These are phyloP conservation scores for Neolamprologus variostigma DNA, from an alignment of 2,113 vertebrate species.

Conservation along the genomic window DNA sequence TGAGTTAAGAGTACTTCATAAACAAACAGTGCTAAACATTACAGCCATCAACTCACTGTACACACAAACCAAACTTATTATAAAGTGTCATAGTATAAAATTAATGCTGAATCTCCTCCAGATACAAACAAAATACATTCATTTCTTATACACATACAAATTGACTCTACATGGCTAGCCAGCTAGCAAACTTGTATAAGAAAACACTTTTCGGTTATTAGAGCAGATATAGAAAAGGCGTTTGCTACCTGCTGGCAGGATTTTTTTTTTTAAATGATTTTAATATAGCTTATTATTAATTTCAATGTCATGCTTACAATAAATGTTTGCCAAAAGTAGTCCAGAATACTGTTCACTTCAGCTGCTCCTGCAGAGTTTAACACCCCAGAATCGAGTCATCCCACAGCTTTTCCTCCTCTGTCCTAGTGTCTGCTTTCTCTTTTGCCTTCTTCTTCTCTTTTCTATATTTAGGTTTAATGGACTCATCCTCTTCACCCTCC, in stretches of 20 bases:
- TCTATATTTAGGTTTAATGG: conserved; percentile 58
- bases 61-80: neutral
- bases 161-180: conserved; percentile 5
- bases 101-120: neutral
- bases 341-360: neutral
- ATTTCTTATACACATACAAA: neutral
- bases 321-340: neutral
- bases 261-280: neutral
- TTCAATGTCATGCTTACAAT: neutral
- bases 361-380: neutral
- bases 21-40: neutral
- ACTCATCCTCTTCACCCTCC: conserved; percentile 52
- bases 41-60: neutral
- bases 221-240: neutral
- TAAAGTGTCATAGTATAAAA: neutral
- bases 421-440: conserved; percentile 62
- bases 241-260: neutral
- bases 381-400: conserved; percentile 81
- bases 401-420: conserved; percentile 85
- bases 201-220: neutral
- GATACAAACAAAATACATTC: neutral
- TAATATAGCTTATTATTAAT: neutral
- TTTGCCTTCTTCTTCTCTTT: conserved; percentile 73
- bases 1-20: neutral
- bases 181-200: neutral